These are phyloP conservation scores for Berghia stephanieae DNA, from an alignment of 1,140 invertebrate genomes.

Conservation along the genomic window DNA sequence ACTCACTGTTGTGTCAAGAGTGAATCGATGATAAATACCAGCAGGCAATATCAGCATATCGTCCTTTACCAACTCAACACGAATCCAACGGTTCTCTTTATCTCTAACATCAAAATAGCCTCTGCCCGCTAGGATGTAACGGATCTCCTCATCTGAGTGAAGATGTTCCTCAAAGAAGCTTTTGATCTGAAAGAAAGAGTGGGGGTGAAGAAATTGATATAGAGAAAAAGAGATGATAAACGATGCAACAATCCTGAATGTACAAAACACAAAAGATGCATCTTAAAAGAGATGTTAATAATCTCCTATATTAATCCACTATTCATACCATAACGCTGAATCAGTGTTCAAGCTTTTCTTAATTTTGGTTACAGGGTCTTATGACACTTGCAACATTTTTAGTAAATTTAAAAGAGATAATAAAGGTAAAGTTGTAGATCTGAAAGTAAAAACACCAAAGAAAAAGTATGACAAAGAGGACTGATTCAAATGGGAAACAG, in stretches of 20 bases:
- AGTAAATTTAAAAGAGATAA: too few species aligned
- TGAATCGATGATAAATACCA: conserved; percentile 98
- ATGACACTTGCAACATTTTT: too few species aligned
- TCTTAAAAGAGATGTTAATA: background rate
- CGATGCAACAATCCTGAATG: background rate
- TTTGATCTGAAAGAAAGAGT: conserved; percentile 73
- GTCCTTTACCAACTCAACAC: conserved; percentile 84
- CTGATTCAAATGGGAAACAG: too few species aligned
- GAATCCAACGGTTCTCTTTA: conserved; percentile 87
- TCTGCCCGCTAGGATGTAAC: conserved; percentile 84
- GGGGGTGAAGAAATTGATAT: background rate
- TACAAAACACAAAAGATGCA: background rate
- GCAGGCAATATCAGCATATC: conserved; percentile 94
- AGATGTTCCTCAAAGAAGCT: conserved; percentile 93
- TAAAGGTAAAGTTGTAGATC: too few species aligned
- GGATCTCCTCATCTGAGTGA: conserved; percentile 97
- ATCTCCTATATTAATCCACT: background rate
- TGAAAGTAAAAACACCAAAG: too few species aligned
- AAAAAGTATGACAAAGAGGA: too few species aligned
- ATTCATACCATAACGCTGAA: background rate
- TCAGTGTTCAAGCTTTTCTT: background rate
- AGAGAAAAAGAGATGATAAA: background rate
- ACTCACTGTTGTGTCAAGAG: conserved; percentile 75
- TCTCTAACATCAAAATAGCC: conserved; percentile 96
- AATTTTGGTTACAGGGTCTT: too few species aligned